A percentile compares a stretch with the other conserved stretches of the same genome.
phyloP scores from a whole-genome alignment of 1,140 invertebrate species.

The Aleiodes sp. region DNA sequence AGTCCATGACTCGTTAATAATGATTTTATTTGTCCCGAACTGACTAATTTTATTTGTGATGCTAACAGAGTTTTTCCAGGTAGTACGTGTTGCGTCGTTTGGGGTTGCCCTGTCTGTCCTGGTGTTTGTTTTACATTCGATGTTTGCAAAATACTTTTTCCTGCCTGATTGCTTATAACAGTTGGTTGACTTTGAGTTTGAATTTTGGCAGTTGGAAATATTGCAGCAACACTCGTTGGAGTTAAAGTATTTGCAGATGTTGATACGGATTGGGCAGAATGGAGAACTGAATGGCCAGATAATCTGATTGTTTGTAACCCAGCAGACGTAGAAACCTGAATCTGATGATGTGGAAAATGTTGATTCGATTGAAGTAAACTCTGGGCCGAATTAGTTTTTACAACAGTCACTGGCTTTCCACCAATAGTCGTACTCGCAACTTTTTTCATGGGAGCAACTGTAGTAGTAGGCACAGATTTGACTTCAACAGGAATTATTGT shows the following conservation, averaged over 20 bases:
- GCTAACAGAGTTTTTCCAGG: slow-evolving; percentile 61
- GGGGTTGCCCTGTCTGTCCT: slow-evolving; percentile 40
- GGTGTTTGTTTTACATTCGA: slow-evolving; percentile 58
- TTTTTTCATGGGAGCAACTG: slow-evolving; percentile 10
- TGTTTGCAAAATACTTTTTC: slow-evolving; percentile 60
- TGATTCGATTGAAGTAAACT: slow-evolving; percentile 64
- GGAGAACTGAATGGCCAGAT: slow-evolving; percentile 64
- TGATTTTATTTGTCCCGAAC: slow-evolving; percentile 62
- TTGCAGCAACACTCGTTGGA: slow-evolving; percentile 52
- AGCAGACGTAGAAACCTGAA: slow-evolving; percentile 65
- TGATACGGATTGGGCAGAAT: slow-evolving; percentile 54
- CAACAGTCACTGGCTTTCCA: slow-evolving; percentile 61
- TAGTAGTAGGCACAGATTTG: slow-evolving; percentile 4
- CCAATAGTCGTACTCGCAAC: slow-evolving; percentile 40
- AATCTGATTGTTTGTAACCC: slow-evolving; percentile 67
- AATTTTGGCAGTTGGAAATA: slow-evolving; percentile 54
- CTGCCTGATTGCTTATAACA: slow-evolving; percentile 57
- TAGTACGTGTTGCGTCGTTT: slow-evolving; percentile 52
- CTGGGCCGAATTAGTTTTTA: slow-evolving; percentile 57
- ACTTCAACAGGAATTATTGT: not conserved
- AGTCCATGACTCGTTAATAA: slow-evolving; percentile 60
- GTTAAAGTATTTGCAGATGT: slow-evolving; percentile 39
- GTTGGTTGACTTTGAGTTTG: slow-evolving; percentile 54
- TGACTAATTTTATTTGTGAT: slow-evolving; percentile 63
- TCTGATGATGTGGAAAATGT: slow-evolving; percentile 63